Percentiles rank a stretch among this genome's conserved stretches.
Evolutionary conservation across 2,797 vertebrate genomes (phyloP).

Genomic region (Microctenopoma steveboyesi): DNA sequence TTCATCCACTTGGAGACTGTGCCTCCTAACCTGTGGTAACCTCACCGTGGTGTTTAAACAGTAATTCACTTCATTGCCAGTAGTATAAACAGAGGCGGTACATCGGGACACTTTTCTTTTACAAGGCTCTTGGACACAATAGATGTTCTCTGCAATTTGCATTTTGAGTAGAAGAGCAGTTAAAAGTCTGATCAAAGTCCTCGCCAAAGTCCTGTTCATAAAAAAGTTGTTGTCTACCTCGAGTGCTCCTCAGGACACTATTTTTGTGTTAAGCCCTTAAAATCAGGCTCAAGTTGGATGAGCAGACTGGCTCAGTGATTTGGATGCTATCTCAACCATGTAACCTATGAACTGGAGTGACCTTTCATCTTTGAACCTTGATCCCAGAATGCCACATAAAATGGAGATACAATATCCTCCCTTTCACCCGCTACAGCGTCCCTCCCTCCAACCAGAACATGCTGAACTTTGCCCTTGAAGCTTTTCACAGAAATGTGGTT

Average conservation of each 20-base stretch:
- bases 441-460: conserved; percentile 53
- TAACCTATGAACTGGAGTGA: conserved; percentile 76
- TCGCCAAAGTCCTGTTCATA: conserved; percentile 70
- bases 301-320: conserved; percentile 67
- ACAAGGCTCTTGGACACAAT: conserved; percentile 68
- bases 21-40: conserved; percentile 71
- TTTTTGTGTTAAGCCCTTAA: conserved; percentile 1
- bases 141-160: conserved; percentile 66
- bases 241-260: not conserved
- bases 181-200: conserved; percentile 76
- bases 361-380: conserved; percentile 83
- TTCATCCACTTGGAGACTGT: conserved; percentile 56
- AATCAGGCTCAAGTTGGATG: conserved; percentile 32
- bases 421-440: conserved; percentile 69
- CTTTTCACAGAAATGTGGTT: conserved; percentile 81
- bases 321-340: conserved; percentile 73
- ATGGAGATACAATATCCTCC: conserved; percentile 86
- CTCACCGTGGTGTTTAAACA: conserved; percentile 69
- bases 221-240: conserved; percentile 56
- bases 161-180: conserved; percentile 71
- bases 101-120: conserved; percentile 74
- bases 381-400: conserved; percentile 80
- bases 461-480: conserved; percentile 78
- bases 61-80: conserved; percentile 74
- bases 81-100: conserved; percentile 71